Evolutionary conservation across 2,888 invertebrate genomes (phyloP), one percentile per base, ranked within the genome.

Genomic region (Drosophila mettleri): DNA sequence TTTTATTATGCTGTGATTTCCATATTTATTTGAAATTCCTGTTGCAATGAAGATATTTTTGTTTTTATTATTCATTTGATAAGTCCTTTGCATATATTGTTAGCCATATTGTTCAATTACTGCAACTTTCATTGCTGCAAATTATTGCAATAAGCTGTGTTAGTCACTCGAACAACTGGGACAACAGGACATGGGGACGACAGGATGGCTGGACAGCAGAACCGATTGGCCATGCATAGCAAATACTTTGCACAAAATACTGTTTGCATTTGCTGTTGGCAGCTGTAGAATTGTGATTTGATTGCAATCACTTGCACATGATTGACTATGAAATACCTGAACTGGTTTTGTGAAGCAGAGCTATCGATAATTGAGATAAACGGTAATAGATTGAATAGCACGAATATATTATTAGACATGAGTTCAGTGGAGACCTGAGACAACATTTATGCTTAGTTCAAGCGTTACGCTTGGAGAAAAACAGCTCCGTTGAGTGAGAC

Each of bases 91-190:
- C 43, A 43, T 59, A 74, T 69, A 63, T 64, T 27, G 48, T 72
- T 63, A 20, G 38, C 12, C 52, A 48, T 55, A 58, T 63, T 75
- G 64, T 74, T 39, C 59, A 69, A 75, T 75, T 57, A 69, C 31
- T 27, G 55, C 45, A 59, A 57, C 38, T 75, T 75, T 69, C 63
- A 64, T 75, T 63, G 54, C 64, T 39, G 60, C 43, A 73, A 75
- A 75, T 75, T 74, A 69, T 73, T 69, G 60, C 43, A 64, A 73
- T 73, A 60, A 60, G 74, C 49, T 59, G 29, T 43, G 33, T 45
- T 52, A 31, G 46, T 27, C 43, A 27, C 58, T 24, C 31, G 8
- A 46, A 48, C 54, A 74, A 69, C 41, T 59, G 12, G 54, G 59
- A 62, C 45, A 73, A 46, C 62, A 14, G 12, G 18, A 18, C 3